These are phyloP conservation scores for human DNA, from an alignment of 2,113 vertebrate genomes.

Conservation along the genomic window DNA sequence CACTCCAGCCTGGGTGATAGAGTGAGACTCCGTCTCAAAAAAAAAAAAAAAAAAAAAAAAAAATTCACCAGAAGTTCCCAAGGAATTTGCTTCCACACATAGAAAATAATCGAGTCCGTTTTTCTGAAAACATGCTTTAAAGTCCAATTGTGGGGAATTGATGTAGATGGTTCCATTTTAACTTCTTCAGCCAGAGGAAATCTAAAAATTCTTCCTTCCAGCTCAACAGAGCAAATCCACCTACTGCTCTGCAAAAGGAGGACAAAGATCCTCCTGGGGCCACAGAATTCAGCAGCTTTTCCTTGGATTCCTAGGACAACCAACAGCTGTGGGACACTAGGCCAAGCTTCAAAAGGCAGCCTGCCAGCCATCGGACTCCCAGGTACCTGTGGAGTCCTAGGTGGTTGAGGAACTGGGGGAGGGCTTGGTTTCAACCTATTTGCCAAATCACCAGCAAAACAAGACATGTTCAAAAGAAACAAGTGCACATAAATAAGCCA, in stretches of 20 bases:
- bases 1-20: too few relatives aligned
- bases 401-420: accelerated
- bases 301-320: not conserved
- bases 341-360: not conserved
- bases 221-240: slow-evolving; percentile 31
- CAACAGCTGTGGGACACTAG: not conserved
- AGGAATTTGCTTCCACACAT: not conserved
- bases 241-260: slow-evolving; percentile 16
- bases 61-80: slow-evolving; percentile 26
- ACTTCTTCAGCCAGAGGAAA: slow-evolving; percentile 51
- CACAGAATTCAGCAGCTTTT: not conserved
- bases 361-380: not conserved
- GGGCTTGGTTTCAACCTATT: not conserved
- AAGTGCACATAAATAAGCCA: not conserved
- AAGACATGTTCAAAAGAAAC: not conserved
- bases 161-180: slow-evolving; percentile 40
- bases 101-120: slow-evolving; percentile 9
- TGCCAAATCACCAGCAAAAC: not conserved
- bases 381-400: accelerated
- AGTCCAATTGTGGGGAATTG: slow-evolving; percentile 33
- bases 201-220: slow-evolving; percentile 56
- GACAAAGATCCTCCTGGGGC: slow-evolving; percentile 40
- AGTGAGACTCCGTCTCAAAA: too few relatives aligned
- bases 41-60: not conserved
- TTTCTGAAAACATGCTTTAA: slow-evolving; percentile 32